These are phyloP conservation scores for Chelmon rostratus DNA, from an alignment of 2,797 vertebrate genomes.

Conservation along the genomic window DNA sequence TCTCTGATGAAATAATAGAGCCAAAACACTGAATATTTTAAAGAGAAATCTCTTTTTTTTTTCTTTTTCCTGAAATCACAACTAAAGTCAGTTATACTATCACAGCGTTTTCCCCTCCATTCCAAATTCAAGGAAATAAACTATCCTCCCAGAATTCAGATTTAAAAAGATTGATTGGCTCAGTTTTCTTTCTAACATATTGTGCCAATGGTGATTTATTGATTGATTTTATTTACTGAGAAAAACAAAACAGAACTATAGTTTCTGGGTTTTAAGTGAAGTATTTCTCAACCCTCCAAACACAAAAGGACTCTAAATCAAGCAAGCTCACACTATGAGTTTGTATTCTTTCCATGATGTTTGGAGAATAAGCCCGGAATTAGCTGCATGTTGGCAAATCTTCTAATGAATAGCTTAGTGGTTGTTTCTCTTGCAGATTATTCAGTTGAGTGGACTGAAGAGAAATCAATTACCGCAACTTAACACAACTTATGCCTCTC, in stretches of 20 bases:
- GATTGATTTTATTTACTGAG: constrained; percentile 7
- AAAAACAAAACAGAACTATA: neutral
- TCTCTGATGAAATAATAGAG: too few species aligned
- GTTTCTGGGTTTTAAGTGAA: constrained; percentile 33
- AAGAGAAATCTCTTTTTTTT: too few species aligned
- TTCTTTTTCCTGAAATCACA: neutral
- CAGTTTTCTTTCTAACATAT: neutral
- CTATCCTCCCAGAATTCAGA: neutral
- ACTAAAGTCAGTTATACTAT: neutral
- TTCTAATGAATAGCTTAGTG: constrained; percentile 77
- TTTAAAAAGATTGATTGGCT: constrained; percentile 4
- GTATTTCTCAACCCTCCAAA: constrained; percentile 36
- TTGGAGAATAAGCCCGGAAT: constrained; percentile 73
- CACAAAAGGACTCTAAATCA: constrained; percentile 57
- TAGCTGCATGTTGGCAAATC: constrained; percentile 80
- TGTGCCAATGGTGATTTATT: constrained; percentile 6
- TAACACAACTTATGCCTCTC: constrained; percentile 55
- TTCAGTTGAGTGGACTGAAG: constrained; percentile 83
- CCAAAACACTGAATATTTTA: neutral
- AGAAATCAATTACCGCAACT: constrained; percentile 83
- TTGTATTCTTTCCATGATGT: constrained; percentile 68
- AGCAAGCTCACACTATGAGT: constrained; percentile 44
- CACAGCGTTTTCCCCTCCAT: too few species aligned
- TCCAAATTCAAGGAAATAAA: constrained; percentile 10
- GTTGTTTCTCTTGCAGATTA: constrained; percentile 80